Evolutionary conservation across 2,113 vertebrate genomes (phyloP).

Genomic region (Pachyramphus minor): DNA sequence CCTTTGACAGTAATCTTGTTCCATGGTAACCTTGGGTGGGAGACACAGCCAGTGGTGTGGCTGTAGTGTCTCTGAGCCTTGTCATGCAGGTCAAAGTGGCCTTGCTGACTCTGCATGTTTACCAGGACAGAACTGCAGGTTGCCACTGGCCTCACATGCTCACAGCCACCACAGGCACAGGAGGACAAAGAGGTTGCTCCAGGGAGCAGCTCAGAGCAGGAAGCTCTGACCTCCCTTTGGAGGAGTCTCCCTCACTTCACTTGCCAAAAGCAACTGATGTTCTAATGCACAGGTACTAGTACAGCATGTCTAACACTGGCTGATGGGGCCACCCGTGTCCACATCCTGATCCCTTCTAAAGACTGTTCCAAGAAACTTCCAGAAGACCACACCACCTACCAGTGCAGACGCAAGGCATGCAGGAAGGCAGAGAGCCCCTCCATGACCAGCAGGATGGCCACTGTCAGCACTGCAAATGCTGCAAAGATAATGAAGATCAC

Average conservation of each 20-base stretch:
- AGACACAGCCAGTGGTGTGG: neutral
- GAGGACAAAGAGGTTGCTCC: neutral
- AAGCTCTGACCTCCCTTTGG: neutral
- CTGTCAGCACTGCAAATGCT: constrained; percentile 75
- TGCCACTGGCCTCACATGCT: neutral
- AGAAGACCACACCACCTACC: constrained; percentile 58
- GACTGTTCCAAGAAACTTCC: neutral
- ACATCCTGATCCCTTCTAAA: neutral
- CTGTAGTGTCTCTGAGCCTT: neutral
- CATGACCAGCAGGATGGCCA: constrained; percentile 85
- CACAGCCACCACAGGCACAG: neutral
- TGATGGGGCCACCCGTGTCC: neutral
- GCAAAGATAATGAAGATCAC: constrained; percentile 77
- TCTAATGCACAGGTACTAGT: neutral
- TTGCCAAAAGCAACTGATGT: neutral
- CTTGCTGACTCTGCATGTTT: rapidly evolving
- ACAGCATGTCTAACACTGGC: neutral
- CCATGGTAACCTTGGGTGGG: neutral
- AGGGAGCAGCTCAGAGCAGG: neutral
- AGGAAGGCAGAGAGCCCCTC: constrained; percentile 87
- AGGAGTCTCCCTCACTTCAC: neutral
- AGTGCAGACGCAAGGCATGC: constrained; percentile 83
- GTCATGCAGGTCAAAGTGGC: neutral
- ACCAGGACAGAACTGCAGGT: neutral
- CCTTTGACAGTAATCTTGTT: neutral